These are phyloP conservation scores for Phortica okadai DNA, from an alignment of 2,888 invertebrate species.

Conservation along the genomic window DNA sequence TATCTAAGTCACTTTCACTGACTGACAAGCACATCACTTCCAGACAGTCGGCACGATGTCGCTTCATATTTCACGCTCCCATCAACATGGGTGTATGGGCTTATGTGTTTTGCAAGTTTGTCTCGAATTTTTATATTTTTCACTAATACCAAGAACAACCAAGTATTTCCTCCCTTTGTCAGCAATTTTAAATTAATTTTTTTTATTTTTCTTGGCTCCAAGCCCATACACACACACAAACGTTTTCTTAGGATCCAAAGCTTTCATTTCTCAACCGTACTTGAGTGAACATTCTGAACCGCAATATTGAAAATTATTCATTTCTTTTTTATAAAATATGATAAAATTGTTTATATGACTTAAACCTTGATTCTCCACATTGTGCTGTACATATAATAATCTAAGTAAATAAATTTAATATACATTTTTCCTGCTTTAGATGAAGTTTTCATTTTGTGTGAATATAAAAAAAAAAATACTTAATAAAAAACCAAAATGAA, in stretches of 20 bases:
- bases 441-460: too few relatives aligned
- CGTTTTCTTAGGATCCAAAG: too few relatives aligned
- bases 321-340: constrained; percentile 48
- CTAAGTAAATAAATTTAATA: too few relatives aligned
- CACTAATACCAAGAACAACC: constrained; percentile 53
- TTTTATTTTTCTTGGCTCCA: constrained; percentile 46
- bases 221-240: background rate
- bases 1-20: too few relatives aligned
- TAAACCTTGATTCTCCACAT: constrained; percentile 27
- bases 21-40: too few relatives aligned
- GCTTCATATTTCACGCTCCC: background rate
- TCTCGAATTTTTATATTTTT: constrained; percentile 53
- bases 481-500: constrained; percentile 48
- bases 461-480: background rate
- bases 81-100: too few relatives aligned
- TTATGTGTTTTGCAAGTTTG: too few relatives aligned
- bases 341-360: constrained; percentile 52
- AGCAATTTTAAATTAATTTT: constrained; percentile 64
- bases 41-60: too few relatives aligned
- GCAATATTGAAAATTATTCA: constrained; percentile 51
- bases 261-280: too few relatives aligned
- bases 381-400: constrained; percentile 17
- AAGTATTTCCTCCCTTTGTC: constrained; percentile 51
- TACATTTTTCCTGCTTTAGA: too few relatives aligned
- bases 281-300: constrained; percentile 35